Evolutionary conservation across 2,113 vertebrate species (phyloP), one percentile per base, ranked within the genome.

Genomic region (Chrysochloris asiatica): DNA sequence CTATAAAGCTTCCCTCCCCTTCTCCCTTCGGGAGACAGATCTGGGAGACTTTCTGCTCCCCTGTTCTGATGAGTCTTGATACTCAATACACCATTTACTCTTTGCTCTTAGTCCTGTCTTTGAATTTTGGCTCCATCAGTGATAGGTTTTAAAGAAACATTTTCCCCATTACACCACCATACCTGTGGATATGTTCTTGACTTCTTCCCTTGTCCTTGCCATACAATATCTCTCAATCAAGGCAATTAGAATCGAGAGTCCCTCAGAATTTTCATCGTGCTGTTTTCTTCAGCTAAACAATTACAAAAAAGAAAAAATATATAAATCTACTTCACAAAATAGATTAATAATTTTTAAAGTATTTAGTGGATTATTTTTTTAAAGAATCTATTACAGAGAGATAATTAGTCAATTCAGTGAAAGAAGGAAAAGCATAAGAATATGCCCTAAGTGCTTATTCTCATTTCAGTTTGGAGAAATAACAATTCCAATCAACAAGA

Each of bases 231-330:
- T 63, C 38, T 43, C 7, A 26, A 38, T 91, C n/a, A 93, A 72
- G 45, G 41, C 33, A 88, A 50, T 5, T 63, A 5, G 19, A 88
- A 88, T 30, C 67, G 41, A 83, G 6, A 30, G 12, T 28, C 82
- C 45, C 48, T 17, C 8, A 79, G 24, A 59, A 52, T 30, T 45
- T 41, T 73, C 83, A 33, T 24, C n/a, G 13, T 43, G 3, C 22
- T 83, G 16, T 71, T 81, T 87, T 78, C 26, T 77, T 83, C 41
- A 82, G 26, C 11, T 61, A 19, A 47, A 67, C 88, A 88, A 87
- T 52, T 85, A 50, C 26, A 26, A 61, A 56, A 26, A 30, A 8
- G 22, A 61, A 61, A 81, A 21, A n/a, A 1, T 5, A 72, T 28
- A 52, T 43, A n/a, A 89, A 86, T 9, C 6, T 8, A 72, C 12